A percentile compares a stretch with the other conserved stretches of the same genome.
Conservation (phyloP, 2,797 vertebrate species). For the Squalus acanthias region DNA sequence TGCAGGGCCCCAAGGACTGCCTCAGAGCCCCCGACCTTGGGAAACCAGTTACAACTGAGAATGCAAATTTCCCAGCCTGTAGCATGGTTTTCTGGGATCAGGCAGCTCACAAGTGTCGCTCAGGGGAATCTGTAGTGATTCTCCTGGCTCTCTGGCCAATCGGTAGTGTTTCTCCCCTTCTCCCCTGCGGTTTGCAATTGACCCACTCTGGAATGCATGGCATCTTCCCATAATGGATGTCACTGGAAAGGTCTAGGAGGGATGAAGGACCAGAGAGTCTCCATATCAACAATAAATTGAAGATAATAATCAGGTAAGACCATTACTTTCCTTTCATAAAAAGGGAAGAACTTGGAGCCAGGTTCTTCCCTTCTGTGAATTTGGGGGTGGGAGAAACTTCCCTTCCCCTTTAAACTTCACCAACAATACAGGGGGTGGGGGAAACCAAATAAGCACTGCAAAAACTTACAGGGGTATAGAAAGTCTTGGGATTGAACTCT, state of each 20-base stretch:
- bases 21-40: not conserved
- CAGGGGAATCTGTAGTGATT: not conserved
- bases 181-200: not conserved
- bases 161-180: not conserved
- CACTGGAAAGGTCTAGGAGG: not conserved
- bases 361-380: not conserved
- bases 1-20: not conserved
- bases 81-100: not conserved
- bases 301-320: too few species aligned
- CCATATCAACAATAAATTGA: not conserved
- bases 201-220: not conserved
- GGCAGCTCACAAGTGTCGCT: not conserved
- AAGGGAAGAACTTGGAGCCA: not conserved
- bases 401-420: not conserved
- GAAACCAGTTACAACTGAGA: not conserved
- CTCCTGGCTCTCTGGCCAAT: not conserved
- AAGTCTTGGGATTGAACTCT: conserved; percentile 92
- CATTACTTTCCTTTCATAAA: not conserved
- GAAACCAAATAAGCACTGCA: conserved; percentile 30
- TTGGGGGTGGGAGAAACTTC: not conserved
- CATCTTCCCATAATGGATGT: not conserved
- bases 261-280: not conserved
- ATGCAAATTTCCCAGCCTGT: not conserved
- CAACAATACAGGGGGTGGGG: not conserved
- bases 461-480: conserved; percentile 77